A percentile compares a stretch with the other conserved stretches of the same genome.
Evolutionary conservation across 2,113 vertebrate genomes (phyloP).

Genomic region (Raphicerus campestris): DNA sequence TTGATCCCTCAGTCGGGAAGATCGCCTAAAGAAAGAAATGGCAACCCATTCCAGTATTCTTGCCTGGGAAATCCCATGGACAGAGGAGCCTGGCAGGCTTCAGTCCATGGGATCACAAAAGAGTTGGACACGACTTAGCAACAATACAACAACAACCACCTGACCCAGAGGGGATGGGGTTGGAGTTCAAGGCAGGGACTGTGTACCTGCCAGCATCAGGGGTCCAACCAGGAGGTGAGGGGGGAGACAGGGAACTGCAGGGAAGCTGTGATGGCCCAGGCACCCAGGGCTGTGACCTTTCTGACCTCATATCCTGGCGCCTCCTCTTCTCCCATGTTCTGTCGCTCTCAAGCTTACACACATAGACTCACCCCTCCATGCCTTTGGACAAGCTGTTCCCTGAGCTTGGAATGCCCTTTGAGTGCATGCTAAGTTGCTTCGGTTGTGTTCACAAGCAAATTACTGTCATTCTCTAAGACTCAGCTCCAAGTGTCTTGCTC

Average conservation of each 20-base stretch:
- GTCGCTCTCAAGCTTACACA: background rate
- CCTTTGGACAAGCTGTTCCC: background rate
- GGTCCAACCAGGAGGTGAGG: background rate
- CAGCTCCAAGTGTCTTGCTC: background rate
- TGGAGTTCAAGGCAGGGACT: background rate
- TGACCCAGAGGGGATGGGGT: background rate
- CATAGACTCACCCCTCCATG: background rate
- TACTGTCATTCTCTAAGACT: background rate
- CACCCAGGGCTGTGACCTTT: background rate
- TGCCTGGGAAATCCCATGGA: background rate
- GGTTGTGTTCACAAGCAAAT: background rate
- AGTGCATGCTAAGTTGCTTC: background rate
- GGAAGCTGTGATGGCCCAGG: background rate
- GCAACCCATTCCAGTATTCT: background rate
- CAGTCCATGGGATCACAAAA: background rate
- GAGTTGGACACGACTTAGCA: background rate
- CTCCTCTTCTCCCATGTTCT: background rate
- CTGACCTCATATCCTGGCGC: background rate
- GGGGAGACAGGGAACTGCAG: accelerated
- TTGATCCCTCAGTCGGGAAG: background rate
- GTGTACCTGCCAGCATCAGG: background rate
- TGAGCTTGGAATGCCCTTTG: background rate
- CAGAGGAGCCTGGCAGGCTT: background rate
- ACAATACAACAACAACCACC: background rate
- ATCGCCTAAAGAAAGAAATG: background rate